phyloP scores from a whole-genome alignment of 1,140 invertebrate genomes.

The Venturia canescens region DNA sequence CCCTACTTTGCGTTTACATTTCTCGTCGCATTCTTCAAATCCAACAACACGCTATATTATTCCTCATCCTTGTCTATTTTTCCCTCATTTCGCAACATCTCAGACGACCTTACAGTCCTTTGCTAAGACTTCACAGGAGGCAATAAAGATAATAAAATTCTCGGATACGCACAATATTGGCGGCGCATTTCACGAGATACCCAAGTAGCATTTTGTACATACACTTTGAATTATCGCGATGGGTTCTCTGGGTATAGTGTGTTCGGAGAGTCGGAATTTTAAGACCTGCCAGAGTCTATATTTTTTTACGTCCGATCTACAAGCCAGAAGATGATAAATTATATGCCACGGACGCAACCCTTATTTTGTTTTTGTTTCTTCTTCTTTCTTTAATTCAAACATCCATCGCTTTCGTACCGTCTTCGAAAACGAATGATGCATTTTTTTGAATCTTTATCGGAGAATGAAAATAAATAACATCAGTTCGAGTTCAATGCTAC shows the following conservation, averaged over 20 bases:
- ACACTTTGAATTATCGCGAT: slow-evolving; percentile 9
- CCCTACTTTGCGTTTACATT: slow-evolving; percentile 6
- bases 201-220: slow-evolving; percentile 20
- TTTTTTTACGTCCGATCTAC: background rate
- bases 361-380: no score
- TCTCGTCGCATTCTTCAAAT: slow-evolving; percentile 3
- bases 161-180: background rate
- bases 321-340: background rate
- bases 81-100: background rate
- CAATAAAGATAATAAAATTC: slow-evolving; percentile 11
- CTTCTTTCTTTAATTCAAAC: no score
- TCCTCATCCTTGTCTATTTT: background rate
- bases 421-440: no score
- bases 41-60: slow-evolving; percentile 22
- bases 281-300: background rate
- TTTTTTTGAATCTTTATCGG: no score
- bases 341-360: no score
- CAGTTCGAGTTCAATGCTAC: no score
- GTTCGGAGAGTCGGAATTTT: background rate
- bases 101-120: background rate
- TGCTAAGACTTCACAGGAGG: background rate
- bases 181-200: background rate
- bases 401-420: no score
- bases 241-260: background rate
- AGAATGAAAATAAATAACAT: no score